Base-by-base conservation (phyloP, 2,797 vertebrate species). In the Myotis findleyi region DNA sequence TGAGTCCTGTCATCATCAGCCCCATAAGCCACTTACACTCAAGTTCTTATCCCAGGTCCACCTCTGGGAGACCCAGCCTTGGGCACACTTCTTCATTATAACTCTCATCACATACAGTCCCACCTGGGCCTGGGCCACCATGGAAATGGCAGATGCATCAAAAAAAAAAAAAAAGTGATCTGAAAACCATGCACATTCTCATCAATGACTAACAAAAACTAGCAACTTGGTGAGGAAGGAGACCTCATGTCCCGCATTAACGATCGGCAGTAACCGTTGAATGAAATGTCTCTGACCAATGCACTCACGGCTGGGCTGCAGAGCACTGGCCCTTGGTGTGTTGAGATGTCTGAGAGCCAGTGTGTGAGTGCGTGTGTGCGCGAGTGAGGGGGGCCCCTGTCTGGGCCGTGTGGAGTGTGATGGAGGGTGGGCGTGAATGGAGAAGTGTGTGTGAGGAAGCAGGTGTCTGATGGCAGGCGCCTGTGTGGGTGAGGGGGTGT, bases 81-180 rank as follows among this genome's bases (percentile, higher is more conserved):
- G 27, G 49, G 71, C 53, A 38, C 79, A n/a, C 36, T 62, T 94
- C 76, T 85, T 93, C 83, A 76, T 94, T 88, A 94, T 79, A 86
- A 71, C 80, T 49, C 33, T 71, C 62, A 62, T 91, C 71, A 55
- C 13, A 47, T 68, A 92, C 76, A 53, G 33, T 23, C 59, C 66
- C 83, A 23, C 20, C 44, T 9, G 55, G 87, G 62, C 25, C 51
- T 73, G 51, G 79, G 90, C 33, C 23, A 13, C 17, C 2, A 30
- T 64, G 62, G 66, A 85, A 87, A 79, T 2, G 87, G 20, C 14
- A 87, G 51, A 83, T 1, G 3, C 17, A 3, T 30, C n/a, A 38
- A 38, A 36, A 36, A 36, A 51, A 62, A 38, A 38, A 36, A 36
- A 55, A 81, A 36, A 68, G n/a, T n/a, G 85, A 17, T 72, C 18